phyloP scores from a whole-genome alignment of 2,888 invertebrate genomes.

The Caenorhabditis virilis region DNA sequence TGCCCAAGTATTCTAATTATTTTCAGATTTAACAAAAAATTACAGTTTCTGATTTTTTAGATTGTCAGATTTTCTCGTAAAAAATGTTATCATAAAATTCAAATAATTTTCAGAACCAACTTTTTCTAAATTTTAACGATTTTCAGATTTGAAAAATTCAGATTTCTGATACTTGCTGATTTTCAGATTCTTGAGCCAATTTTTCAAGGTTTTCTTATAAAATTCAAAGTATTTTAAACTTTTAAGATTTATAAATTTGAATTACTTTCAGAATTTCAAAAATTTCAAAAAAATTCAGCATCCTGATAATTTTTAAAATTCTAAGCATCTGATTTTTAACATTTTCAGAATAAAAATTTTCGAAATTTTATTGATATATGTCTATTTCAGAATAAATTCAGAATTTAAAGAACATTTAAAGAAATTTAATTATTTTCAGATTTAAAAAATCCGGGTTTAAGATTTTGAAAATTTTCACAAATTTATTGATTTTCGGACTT shows the following conservation, averaged over 20 bases:
- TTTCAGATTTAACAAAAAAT: too few species aligned
- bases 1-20: too few species aligned
- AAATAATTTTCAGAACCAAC: too few species aligned
- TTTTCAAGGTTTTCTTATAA: not conserved
- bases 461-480: too few species aligned
- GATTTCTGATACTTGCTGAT: not conserved
- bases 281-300: not conserved
- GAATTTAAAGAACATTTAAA: not conserved
- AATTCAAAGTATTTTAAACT: not conserved
- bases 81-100: too few species aligned
- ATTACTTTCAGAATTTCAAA: not conserved
- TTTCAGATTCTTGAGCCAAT: not conserved
- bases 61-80: too few species aligned
- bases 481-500: too few species aligned
- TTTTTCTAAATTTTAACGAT: too few species aligned
- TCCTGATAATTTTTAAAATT: not conserved
- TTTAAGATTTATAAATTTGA: not conserved
- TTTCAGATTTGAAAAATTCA: not conserved
- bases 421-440: not conserved
- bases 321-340: not conserved
- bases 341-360: slow-evolving; percentile 1
- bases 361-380: not conserved
- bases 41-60: too few species aligned
- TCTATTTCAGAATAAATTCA: too few species aligned
- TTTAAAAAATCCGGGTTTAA: not conserved